Evolutionary conservation across 2,113 vertebrate species (phyloP), one percentile per base, ranked within the genome.

Genomic region (Sceloporus tristichus): DNA sequence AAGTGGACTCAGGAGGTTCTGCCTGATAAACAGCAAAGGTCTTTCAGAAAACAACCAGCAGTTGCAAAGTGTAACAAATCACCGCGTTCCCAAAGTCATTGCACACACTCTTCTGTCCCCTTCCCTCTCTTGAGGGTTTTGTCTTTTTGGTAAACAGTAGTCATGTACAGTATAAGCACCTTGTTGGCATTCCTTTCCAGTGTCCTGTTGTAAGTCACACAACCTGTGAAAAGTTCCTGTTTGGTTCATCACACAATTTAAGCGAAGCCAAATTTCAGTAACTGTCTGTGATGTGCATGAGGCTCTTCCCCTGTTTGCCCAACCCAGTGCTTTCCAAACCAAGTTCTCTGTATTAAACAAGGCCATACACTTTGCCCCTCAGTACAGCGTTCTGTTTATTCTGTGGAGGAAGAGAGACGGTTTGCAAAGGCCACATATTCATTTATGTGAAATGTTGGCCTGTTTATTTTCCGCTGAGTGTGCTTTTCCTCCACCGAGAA

Each of bases 91-190:
- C 40, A 65, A 83, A 23, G 62, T 89, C 88, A 87, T 89, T 62
- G 59, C 88, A 84, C 91, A 87, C 95, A 89, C 84, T 83, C 81
- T 70, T 7, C 81, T 66, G 34, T 27, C 65, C 78, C 59, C 7
- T 70, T 14, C 68, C 59, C 76, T 29, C 34, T 78, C 90, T 88
- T 87, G 5, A 0, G 29, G 48, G 53, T 2, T 9, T 25, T 80
- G 2, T 13, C 21, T 70, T 71, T 73, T 88, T 84, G 91, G 79
- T 88, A 85, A 79, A 68, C 82, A 93, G 88, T 93, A 87, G 89
- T 84, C 88, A 92, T 70, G 85, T 94, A 96, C 94, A 91, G 95
- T 96, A 75, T 54, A 96, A 96, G 95, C 96, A 96, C 96, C 84
- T 93, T 88, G 85, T 90, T 89, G 82, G 82, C 82, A 56, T 62